Evolutionary conservation across 2,797 vertebrate species (phyloP), one percentile per base, ranked within the genome.

Genomic region (Peromyscus aztecus): DNA sequence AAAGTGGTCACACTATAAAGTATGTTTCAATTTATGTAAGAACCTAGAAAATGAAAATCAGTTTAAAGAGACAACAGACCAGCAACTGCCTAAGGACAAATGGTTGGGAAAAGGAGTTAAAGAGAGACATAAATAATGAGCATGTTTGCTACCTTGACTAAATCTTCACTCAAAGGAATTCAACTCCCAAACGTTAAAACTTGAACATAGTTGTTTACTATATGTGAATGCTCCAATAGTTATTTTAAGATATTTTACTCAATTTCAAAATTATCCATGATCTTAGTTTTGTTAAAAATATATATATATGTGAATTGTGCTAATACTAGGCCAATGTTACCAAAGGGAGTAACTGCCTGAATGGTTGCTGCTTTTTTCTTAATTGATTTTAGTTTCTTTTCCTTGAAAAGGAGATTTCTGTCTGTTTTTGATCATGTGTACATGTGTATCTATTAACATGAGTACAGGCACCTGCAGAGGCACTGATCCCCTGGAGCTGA

Each of bases 21-120:
- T 78, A 81, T 55, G 7, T 6, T 91, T 93, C 67, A 27, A 89
- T 88, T 80, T n/a, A 91, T n/a, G 85, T 37, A 81, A 92, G 89
- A 67, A 27, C 23, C 31, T 85, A 81, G 69, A 91, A 84, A 91
- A 94, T 57, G 55, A 37, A 59, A 82, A 82, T 23, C 11, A 63
- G 34, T 63, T 17, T 88, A 43, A 43, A 88, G 29, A 24, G 17
- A 63, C 29, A 94, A 75, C n/a, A 75, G 27, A 80, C 5, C n/a
- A 34, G 37, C 34, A 55, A 52, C 29, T 85, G 61, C 12, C 63
- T 69, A 24, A 83, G 21, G 17, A 93, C 24, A 69, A 90, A 40
- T 12, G 43, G 23, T 37, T 3, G 52, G 40, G 80, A 73, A 85
- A 86, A 80, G 46, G 27, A 16, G 10, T 92, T 89, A 82, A 8